These are phyloP conservation scores for Mastacembelus armatus DNA, from an alignment of 2,797 vertebrate species.

Conservation along the genomic window DNA sequence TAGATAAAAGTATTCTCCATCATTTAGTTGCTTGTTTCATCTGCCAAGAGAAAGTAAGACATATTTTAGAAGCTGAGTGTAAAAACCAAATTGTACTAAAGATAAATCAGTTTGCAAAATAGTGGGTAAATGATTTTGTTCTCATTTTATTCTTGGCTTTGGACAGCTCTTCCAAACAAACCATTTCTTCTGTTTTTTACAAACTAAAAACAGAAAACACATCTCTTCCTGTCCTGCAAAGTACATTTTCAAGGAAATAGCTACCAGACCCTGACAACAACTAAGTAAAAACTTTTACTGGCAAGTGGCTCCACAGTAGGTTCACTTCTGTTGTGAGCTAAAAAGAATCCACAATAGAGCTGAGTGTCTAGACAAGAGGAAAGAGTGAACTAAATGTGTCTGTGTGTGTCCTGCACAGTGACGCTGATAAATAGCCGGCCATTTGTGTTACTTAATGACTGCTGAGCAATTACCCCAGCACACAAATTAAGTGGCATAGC, in stretches of 20 bases:
- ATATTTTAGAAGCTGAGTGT: too few relatives aligned
- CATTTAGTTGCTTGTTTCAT: background rate
- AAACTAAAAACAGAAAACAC: constrained; percentile 35
- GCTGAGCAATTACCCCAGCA: constrained; percentile 53
- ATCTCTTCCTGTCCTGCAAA: constrained; percentile 29
- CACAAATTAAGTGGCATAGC: constrained; percentile 30
- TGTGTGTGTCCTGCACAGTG: constrained; percentile 18
- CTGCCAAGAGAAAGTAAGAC: too few relatives aligned
- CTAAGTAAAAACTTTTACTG: constrained; percentile 29
- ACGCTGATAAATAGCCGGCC: constrained; percentile 45
- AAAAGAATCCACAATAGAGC: constrained; percentile 13
- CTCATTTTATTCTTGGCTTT: background rate
- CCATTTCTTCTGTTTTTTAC: background rate
- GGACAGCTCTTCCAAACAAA: background rate
- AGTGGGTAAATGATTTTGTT: too few relatives aligned
- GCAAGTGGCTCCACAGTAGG: constrained; percentile 16
- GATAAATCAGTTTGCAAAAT: background rate
- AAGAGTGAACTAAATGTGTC: constrained; percentile 1
- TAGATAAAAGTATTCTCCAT: background rate
- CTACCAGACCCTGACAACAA: constrained; percentile 34
- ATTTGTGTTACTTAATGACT: constrained; percentile 58
- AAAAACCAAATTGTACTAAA: background rate
- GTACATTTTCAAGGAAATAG: constrained; percentile 6
- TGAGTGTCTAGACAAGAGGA: constrained; percentile 33
- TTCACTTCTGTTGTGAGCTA: constrained; percentile 3